phyloP scores from a whole-genome alignment of 2,113 vertebrate species.

The Picathartes gymnocephalus region DNA sequence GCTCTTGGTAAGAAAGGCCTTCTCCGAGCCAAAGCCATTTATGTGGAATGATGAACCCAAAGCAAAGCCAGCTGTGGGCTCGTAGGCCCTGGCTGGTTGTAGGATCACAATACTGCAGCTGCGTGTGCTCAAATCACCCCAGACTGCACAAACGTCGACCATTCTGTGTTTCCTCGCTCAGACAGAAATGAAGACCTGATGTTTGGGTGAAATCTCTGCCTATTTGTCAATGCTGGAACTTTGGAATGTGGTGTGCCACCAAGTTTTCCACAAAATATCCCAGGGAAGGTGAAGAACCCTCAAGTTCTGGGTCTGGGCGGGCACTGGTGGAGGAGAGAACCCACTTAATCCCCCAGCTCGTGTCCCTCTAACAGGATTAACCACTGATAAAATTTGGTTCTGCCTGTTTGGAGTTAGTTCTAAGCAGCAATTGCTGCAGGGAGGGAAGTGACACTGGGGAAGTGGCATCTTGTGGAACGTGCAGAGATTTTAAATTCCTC shows the following conservation, averaged over 20 bases:
- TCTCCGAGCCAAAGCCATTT: not conserved
- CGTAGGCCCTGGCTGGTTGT: fast-evolving
- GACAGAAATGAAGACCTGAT: not conserved
- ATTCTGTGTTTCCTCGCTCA: not conserved
- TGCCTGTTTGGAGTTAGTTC: not conserved
- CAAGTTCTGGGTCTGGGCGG: not conserved
- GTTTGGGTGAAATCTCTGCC: not conserved
- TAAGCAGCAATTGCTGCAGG: not conserved
- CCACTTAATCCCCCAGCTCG: not conserved
- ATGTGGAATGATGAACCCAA: not conserved
- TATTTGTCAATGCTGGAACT: not conserved
- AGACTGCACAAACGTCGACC: not conserved
- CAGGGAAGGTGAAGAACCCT: not conserved
- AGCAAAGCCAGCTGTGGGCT: not conserved
- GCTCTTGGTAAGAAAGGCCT: not conserved
- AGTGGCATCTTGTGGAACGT: not conserved
- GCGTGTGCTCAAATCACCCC: not conserved
- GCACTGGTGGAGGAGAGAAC: not conserved
- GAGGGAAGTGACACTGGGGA: not conserved
- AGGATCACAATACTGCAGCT: not conserved
- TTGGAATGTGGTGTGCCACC: not conserved
- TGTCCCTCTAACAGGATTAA: not conserved
- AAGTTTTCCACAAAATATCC: not conserved
- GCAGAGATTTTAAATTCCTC: not conserved
- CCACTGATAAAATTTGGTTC: not conserved